Conservation (phyloP, 2,797 vertebrate genomes). For the Pelochelys cantorii region DNA sequence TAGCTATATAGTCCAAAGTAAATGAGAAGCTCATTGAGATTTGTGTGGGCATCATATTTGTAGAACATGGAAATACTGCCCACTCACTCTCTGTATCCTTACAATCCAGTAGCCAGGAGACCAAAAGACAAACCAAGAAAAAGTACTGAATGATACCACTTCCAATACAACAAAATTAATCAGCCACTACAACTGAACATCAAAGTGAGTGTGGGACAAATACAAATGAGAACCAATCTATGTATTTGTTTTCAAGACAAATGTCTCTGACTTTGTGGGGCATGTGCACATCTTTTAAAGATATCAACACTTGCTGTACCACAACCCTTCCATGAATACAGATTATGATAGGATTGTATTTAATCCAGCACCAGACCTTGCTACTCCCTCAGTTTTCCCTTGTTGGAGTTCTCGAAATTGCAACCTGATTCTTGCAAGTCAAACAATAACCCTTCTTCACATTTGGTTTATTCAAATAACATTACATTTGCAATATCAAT, state of each 20-base stretch:
- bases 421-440: not conserved
- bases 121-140: not conserved
- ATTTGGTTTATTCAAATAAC: not conserved
- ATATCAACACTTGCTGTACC: not conserved
- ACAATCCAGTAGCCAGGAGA: not conserved
- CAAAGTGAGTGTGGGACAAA: not conserved
- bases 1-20: not conserved
- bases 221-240: not conserved
- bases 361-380: not conserved
- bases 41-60: not conserved
- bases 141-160: not conserved
- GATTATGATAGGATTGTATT: not conserved
- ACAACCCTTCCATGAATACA: not conserved
- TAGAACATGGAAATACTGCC: not conserved
- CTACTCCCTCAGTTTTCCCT: not conserved
- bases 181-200: not conserved
- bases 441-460: not conserved
- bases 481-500: fast-evolving
- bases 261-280: not conserved
- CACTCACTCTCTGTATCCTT: not conserved
- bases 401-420: not conserved
- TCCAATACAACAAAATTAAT: not conserved
- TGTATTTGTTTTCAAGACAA: not conserved
- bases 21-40: not conserved
- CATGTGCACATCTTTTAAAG: not conserved